These are phyloP conservation scores for Micromussa lordhowensis DNA, from an alignment of 92 coral and sea anemone genomes.

Conservation along the genomic window DNA sequence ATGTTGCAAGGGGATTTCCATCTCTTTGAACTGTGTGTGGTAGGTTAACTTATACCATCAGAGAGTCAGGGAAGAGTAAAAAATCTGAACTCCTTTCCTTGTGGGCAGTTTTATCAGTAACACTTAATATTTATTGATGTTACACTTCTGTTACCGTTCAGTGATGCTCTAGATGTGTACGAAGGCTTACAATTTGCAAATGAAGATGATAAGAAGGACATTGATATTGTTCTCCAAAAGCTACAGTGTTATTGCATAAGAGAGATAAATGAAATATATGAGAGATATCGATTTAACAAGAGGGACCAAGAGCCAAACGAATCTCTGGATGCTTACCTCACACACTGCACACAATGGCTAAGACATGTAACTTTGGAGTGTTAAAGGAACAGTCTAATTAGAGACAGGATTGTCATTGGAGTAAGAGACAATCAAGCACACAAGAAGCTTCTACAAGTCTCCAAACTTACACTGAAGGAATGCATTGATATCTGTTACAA, in stretches of 20 bases:
- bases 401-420: slow-evolving; percentile 65
- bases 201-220: too few species aligned
- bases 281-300: slow-evolving; percentile 71
- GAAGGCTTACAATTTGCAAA: too few species aligned
- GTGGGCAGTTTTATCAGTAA: too few species aligned
- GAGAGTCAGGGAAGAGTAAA: too few species aligned
- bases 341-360: slow-evolving; percentile 72
- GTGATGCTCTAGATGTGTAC: too few species aligned
- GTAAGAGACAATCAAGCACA: slow-evolving; percentile 32
- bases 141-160: too few species aligned
- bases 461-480: slow-evolving; percentile 62
- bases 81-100: too few species aligned
- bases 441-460: slow-evolving; percentile 1
- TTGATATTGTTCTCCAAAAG: slow-evolving; percentile 62
- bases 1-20: too few species aligned
- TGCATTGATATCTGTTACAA: slow-evolving; percentile 62
- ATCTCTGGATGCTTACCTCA: slow-evolving; percentile 73
- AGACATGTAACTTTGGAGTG: slow-evolving; percentile 74
- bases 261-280: slow-evolving; percentile 75
- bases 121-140: too few species aligned
- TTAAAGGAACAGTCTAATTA: slow-evolving; percentile 55
- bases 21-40: too few species aligned
- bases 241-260: slow-evolving; percentile 73
- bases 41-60: too few species aligned
- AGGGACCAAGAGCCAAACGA: slow-evolving; percentile 74